A percentile compares a stretch with the other conserved stretches of the same genome.
Evolutionary conservation across 1,140 invertebrate species (phyloP).

Genomic region (Lineus longissimus): DNA sequence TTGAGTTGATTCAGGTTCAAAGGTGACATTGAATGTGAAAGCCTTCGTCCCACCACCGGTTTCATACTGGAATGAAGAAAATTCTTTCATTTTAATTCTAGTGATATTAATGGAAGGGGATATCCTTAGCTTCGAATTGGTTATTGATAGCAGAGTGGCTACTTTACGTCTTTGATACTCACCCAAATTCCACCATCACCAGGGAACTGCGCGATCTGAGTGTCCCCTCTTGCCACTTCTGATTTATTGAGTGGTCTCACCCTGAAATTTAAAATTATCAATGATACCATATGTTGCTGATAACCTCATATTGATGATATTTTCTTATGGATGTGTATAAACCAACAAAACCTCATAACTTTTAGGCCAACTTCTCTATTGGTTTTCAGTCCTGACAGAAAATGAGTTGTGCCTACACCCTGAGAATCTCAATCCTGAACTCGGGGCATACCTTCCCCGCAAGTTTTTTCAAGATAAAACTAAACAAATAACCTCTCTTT

Average conservation of each 20-base stretch:
- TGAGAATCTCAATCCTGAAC: too few relatives aligned
- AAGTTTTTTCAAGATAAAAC: too few relatives aligned
- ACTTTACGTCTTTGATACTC: constrained; percentile 7
- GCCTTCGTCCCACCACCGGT: constrained; percentile 27
- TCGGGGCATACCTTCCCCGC: too few relatives aligned
- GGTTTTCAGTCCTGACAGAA: not conserved
- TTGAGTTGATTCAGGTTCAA: constrained; percentile 48
- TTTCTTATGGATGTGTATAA: not conserved
- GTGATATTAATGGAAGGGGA: not conserved
- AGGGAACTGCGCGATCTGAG: constrained; percentile 31
- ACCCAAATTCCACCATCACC: constrained; percentile 41
- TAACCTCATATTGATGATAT: not conserved
- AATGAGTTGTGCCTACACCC: not conserved
- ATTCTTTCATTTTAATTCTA: not conserved
- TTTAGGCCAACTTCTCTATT: not conserved
- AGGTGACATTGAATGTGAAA: constrained; percentile 48
- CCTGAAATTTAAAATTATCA: constrained; percentile 27
- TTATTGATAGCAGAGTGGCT: not conserved
- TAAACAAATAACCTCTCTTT: too few relatives aligned
- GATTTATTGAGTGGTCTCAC: constrained; percentile 39
- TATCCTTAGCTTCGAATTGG: not conserved
- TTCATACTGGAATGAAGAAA: constrained; percentile 29
- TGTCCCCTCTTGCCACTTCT: constrained; percentile 36
- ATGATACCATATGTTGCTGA: not conserved
- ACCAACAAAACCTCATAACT: not conserved